Evolutionary conservation across 2,888 invertebrate species (phyloP).

Genomic region (Biston betularia): DNA sequence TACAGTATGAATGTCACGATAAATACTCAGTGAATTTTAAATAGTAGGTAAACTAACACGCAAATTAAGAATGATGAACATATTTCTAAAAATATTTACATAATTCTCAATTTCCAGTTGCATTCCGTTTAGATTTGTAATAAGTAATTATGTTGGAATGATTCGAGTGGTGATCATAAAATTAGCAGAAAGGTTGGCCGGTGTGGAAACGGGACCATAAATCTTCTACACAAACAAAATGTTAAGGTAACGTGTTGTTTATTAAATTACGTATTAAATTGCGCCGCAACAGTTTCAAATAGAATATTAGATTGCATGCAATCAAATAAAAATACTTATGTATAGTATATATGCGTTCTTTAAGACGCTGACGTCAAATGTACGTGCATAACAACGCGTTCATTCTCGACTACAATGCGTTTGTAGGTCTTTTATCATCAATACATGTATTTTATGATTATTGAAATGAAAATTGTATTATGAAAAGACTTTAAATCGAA

Average conservation of each 20-base stretch:
- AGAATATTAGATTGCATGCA: neutral
- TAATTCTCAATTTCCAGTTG: conserved; percentile 9
- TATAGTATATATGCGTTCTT: no score
- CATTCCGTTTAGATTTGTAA: conserved; percentile 26
- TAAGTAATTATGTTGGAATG: conserved; percentile 29
- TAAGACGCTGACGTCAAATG: no score
- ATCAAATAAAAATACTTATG: neutral
- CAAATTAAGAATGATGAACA: neutral
- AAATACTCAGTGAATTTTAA: no score
- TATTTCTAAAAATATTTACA: conserved; percentile 11
- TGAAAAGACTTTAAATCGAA: no score
- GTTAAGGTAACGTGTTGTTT: conserved; percentile 2
- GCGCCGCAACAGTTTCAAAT: neutral
- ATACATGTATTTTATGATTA: no score
- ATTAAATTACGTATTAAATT: neutral
- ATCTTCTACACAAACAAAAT: conserved; percentile 9
- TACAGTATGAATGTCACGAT: no score
- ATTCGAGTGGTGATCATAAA: conserved; percentile 25
- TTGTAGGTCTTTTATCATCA: no score
- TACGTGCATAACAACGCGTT: no score
- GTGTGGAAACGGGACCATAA: conserved; percentile 17
- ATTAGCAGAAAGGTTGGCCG: conserved; percentile 20
- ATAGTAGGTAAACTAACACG: no score
- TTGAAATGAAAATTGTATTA: no score
- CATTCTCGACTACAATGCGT: no score